These are phyloP conservation scores for Chouioia cunea DNA, from an alignment of 2,888 invertebrate genomes.

Conservation along the genomic window DNA sequence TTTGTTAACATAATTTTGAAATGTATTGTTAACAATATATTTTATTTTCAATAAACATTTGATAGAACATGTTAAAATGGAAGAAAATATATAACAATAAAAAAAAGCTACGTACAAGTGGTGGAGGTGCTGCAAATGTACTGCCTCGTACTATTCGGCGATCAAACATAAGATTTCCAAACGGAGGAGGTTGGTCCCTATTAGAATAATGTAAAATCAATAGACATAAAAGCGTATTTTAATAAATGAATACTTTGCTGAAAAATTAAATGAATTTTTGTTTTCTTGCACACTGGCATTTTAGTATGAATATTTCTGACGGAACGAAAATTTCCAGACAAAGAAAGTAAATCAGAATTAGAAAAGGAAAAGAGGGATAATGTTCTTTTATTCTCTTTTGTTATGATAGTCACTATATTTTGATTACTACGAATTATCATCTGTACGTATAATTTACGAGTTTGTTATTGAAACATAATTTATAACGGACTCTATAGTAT, in stretches of 20 bases:
- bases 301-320: neutral
- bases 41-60: too few relatives aligned
- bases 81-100: conserved; percentile 7
- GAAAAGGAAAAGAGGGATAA: too few relatives aligned
- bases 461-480: too few relatives aligned
- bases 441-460: too few relatives aligned
- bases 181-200: conserved; percentile 72
- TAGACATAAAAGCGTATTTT: neutral
- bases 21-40: neutral
- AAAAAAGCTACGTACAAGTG: conserved; percentile 60
- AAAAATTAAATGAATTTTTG: neutral
- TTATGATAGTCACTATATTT: too few relatives aligned
- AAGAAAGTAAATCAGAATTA: too few relatives aligned
- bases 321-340: too few relatives aligned
- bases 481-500: too few relatives aligned
- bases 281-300: neutral
- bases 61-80: too few relatives aligned
- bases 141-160: conserved; percentile 87
- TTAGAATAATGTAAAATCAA: neutral
- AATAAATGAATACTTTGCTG: neutral
- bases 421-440: too few relatives aligned
- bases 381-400: too few relatives aligned
- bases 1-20: neutral
- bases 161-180: conserved; percentile 92
- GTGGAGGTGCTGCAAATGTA: conserved; percentile 74